Percentiles rank a stretch among this genome's conserved stretches.
phyloP scores from a whole-genome alignment of 2,113 vertebrate genomes.

The Anser brachyrhynchus region DNA sequence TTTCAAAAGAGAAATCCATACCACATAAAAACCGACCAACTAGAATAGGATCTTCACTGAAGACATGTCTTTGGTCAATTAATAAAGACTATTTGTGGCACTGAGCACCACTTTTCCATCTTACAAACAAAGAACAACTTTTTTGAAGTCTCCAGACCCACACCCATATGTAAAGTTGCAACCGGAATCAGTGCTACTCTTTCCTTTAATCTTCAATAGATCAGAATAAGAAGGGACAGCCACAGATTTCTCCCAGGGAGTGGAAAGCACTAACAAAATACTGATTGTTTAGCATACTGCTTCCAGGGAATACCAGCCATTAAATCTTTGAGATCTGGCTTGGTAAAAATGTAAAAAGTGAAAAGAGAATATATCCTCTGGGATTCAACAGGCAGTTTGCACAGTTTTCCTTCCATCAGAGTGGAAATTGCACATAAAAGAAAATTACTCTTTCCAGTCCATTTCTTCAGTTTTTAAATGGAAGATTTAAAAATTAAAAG shows the following conservation, averaged over 20 bases:
- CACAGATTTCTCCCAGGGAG: neutral
- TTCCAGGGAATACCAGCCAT: conserved; percentile 25
- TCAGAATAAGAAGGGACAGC: neutral
- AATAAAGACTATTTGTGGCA: neutral
- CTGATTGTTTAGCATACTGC: neutral
- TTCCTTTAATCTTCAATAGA: neutral
- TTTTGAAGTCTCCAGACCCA: neutral
- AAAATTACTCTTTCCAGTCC: neutral
- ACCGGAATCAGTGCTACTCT: neutral
- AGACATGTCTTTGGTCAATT: neutral
- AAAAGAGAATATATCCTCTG: neutral
- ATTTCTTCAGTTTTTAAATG: neutral
- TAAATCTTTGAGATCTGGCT: neutral
- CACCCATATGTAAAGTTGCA: neutral
- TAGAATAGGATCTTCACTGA: neutral
- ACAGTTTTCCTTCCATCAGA: neutral
- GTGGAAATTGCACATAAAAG: neutral
- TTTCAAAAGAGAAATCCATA: neutral
- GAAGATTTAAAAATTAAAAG: neutral
- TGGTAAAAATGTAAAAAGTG: neutral
- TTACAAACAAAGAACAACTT: neutral
- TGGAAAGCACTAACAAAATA: neutral
- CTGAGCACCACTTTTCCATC: neutral
- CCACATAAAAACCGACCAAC: neutral
- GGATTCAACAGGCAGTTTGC: neutral